Evolutionary conservation across 2,888 invertebrate genomes (phyloP), one percentile per base, ranked within the genome.

Genomic region (Drosophila anceps): DNA sequence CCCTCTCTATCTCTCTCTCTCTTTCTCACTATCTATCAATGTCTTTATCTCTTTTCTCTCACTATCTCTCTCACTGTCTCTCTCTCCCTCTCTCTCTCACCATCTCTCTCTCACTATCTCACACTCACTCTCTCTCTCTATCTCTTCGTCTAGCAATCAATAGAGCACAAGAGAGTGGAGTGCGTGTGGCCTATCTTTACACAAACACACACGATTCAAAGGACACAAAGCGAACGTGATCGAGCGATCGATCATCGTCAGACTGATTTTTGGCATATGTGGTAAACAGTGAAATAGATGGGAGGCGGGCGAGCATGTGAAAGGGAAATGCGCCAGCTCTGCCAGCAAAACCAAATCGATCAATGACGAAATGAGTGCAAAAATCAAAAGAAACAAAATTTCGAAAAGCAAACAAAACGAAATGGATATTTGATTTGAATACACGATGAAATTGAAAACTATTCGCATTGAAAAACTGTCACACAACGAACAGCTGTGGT

Each of bases 221-320:
- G 44, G 57, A 35, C 39, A 27, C 29, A 46, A 15, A 64, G 1
- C 67, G 72, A 87, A 27, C 15, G 20, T 29, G 29, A 53, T 37
- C 54, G 76, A 87, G 82, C 86, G 37, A 54, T 54, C 54, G 76
- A 87, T 87, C 86, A 87, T 90, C 78, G 79, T 84, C 87, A 84
- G 66, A 24, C 71, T 61, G 65, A 69, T 71, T 72, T 81, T 55
- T 76, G 66, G 69, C 69, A 72, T 88, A 63, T 79, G 88, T 84
- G 83, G 75, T 73, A 77, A 81, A 77, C 53, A 71, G n/a, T 50
- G 24, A 39, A 43, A 60, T 48, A 33, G 74, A 57, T 44, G 29
- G 29, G 9, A 18, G 39, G 48, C 48, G 12, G 12, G 48, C 48
- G n/a, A 29, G 7, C 18, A 50, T 50, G 51, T 20, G 51, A 13